Percentiles rank a stretch among this genome's conserved stretches.
phyloP scores from a whole-genome alignment of 1,140 invertebrate genomes.

The Araneus ventricosus region DNA sequence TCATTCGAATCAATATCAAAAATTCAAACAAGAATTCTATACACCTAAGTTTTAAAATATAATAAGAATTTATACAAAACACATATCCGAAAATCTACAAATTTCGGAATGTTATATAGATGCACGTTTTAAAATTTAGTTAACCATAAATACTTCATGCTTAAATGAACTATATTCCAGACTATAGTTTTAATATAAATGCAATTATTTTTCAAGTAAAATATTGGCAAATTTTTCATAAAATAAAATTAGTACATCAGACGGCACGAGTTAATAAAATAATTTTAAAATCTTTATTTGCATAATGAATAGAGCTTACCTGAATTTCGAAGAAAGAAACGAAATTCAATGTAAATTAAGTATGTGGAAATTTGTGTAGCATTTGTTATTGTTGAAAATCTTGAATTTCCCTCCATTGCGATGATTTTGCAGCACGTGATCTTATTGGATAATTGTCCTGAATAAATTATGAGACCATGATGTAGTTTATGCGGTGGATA shows the following conservation, averaged over 20 bases:
- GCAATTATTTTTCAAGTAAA: not conserved
- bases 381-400: constrained; percentile 17
- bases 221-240: not conserved
- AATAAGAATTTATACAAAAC: no score
- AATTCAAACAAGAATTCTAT: no score
- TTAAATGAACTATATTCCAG: no score
- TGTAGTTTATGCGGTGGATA: no score
- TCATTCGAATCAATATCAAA: no score
- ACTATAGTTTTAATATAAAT: no score
- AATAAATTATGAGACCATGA: not conserved
- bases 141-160: no score
- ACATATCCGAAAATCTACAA: no score
- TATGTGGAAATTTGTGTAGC: not conserved
- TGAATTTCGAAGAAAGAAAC: not conserved
- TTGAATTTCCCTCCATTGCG: constrained; percentile 27
- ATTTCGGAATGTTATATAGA: no score
- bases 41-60: no score
- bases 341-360: constrained; percentile 22
- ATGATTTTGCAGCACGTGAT: not conserved
- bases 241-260: not conserved
- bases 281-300: not conserved
- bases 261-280: not conserved
- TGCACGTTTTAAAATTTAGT: no score
- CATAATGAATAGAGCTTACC: constrained; percentile 13
- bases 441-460: not conserved